phyloP scores from a whole-genome alignment of 2,113 vertebrate genomes.

The Coptodon bakossiorum region DNA sequence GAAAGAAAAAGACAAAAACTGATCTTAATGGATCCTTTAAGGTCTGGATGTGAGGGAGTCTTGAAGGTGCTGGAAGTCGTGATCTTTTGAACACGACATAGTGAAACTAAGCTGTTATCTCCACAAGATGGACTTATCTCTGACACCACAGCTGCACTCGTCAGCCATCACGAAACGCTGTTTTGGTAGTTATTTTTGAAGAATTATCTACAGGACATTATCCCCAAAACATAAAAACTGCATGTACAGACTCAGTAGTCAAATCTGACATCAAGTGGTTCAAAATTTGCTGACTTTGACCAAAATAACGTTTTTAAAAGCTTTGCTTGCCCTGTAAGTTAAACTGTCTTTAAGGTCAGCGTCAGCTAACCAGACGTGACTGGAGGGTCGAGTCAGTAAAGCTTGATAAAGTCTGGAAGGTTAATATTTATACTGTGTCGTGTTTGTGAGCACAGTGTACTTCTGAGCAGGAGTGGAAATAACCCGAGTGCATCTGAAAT shows the following conservation, averaged over 20 bases:
- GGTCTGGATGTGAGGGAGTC: fast-evolving
- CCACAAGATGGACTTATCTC: too few species aligned
- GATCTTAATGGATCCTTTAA: background rate
- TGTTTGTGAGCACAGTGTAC: fast-evolving
- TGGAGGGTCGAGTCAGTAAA: too few species aligned
- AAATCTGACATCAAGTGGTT: fast-evolving
- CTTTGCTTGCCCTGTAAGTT: background rate
- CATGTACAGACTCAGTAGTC: fast-evolving
- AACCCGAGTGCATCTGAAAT: background rate
- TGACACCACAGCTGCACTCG: too few species aligned
- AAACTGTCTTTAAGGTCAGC: background rate
- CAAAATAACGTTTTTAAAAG: background rate
- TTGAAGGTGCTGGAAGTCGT: too few species aligned
- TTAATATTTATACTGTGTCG: background rate
- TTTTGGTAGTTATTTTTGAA: background rate
- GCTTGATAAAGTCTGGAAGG: too few species aligned
- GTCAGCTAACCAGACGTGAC: background rate
- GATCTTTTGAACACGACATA: background rate
- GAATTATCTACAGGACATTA: background rate
- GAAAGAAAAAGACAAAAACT: background rate
- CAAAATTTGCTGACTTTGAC: fast-evolving
- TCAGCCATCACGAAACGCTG: too few species aligned
- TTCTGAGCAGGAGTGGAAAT: background rate
- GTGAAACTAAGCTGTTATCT: background rate
- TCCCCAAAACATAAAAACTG: background rate